Base-by-base conservation (phyloP, 2,888 invertebrate genomes). In the Rhamnusium bicolor region DNA sequence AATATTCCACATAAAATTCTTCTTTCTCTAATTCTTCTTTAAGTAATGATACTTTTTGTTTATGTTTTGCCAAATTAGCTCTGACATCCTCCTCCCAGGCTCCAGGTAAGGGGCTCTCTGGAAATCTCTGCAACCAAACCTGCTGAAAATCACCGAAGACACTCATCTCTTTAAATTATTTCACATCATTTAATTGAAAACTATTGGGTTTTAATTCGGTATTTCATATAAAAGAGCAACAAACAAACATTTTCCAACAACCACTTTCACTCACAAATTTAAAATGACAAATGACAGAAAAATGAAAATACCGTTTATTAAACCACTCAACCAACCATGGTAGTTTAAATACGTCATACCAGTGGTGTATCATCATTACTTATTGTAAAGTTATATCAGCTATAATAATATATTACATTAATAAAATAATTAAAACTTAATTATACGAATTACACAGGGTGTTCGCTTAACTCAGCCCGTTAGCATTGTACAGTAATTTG, bases 41-140 rank as follows among this genome's bases (percentile, higher is more conserved):
- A 70, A 97, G 90, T 83, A 94, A 91, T 79, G 92, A 90, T 79
- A 96, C 95, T 91, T 95, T 95, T 88, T 94, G 93, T 90, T 95
- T 95, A 91, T 97, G 96, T 89, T 95, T 95, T 85, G 94, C 92
- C 84, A 97, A 91, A 90, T 96, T 96, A 82, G 95, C 95, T 86
- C 96, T 93, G 86, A 96, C 96, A 91, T 96, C 96, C 90, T 95
- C 96, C 89, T 96, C 96, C 96, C 96, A 96, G 87, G 96, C 96
- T 87, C 95, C 95, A 87, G 96, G 96, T 84, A 96, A 90, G 82
- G 95, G 94, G 90, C 95, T 95, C 86, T 95, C 95, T 82, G 96
- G 96, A 91, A 96, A 96, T 86, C 96, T 92, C 91, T 96, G 94
- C 90, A 93, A 92, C 96, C 96, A 96, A 89, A 96, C 94, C 88